Conservation (phyloP, 1,140 invertebrate species). For the Drosophila athabasca region DNA sequence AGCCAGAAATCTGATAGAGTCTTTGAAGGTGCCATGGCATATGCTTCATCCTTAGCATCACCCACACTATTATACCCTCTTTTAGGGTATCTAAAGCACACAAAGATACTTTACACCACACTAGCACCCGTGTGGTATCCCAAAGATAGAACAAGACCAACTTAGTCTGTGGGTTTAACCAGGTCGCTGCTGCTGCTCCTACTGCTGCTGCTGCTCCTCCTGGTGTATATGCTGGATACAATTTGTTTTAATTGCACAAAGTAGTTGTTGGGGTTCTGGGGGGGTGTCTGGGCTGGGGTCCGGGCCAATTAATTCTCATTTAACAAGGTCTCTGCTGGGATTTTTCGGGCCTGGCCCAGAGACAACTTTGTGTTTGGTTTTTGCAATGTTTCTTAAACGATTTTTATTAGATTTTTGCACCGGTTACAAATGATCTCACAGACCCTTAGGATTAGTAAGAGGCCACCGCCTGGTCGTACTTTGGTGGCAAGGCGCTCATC, state of each 20-base stretch:
- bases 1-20: too few species aligned
- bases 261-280: slow-evolving; percentile 44
- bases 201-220: slow-evolving; percentile 10
- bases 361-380: slow-evolving; percentile 42
- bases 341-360: slow-evolving; percentile 34
- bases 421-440: slow-evolving; percentile 14
- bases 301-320: slow-evolving; percentile 77
- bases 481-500: slow-evolving; percentile 34
- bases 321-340: slow-evolving; percentile 62
- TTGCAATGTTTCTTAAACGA: slow-evolving; percentile 21
- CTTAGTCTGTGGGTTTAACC: too few species aligned
- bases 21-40: too few species aligned
- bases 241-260: slow-evolving; percentile 82
- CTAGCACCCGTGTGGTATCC: too few species aligned
- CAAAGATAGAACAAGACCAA: too few species aligned
- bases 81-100: too few species aligned
- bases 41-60: too few species aligned
- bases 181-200: too few species aligned
- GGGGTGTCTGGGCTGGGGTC: slow-evolving; percentile 45
- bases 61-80: too few species aligned
- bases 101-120: too few species aligned
- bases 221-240: slow-evolving; percentile 67
- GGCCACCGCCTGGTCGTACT: slow-evolving; percentile 34
- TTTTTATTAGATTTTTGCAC: slow-evolving; percentile 6
- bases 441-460: slow-evolving; percentile 17